A percentile compares a stretch with the other conserved stretches of the same genome.
Evolutionary conservation across 1,140 invertebrate genomes (phyloP).

Genomic region (Leptopilina clavipes): DNA sequence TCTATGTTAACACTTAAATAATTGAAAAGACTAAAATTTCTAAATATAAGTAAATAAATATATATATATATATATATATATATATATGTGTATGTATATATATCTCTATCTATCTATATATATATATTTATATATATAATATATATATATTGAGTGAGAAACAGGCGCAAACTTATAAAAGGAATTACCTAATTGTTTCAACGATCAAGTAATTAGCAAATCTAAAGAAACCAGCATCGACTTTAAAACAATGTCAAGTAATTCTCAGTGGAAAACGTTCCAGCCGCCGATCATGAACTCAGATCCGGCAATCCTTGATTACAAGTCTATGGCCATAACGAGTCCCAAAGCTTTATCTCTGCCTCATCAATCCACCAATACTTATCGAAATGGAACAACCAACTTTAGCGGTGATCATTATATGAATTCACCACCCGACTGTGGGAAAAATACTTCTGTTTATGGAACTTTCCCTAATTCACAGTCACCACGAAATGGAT

Average conservation of each 20-base stretch:
- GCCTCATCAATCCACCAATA: constrained; percentile 65
- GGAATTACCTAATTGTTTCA: constrained; percentile 60
- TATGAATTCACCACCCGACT: constrained; percentile 68
- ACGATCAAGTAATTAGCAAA: constrained; percentile 52
- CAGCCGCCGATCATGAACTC: constrained; percentile 87
- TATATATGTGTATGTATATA: background rate
- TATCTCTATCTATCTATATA: background rate
- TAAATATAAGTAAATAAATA: constrained; percentile 69
- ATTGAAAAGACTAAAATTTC: constrained; percentile 74
- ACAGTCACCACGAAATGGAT: constrained; percentile 70
- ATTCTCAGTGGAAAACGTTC: constrained; percentile 95
- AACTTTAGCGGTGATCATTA: constrained; percentile 71
- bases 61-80: constrained; percentile 2
- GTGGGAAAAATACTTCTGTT: constrained; percentile 67
- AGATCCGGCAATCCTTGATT: constrained; percentile 84
- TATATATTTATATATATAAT: too few species aligned
- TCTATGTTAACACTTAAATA: constrained; percentile 76
- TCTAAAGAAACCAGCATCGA: constrained; percentile 54
- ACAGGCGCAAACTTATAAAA: constrained; percentile 52
- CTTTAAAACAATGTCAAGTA: constrained; percentile 82
- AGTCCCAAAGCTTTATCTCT: constrained; percentile 67
- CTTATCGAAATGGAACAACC: constrained; percentile 73
- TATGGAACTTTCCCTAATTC: constrained; percentile 62
- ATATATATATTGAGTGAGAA: constrained; percentile 44
- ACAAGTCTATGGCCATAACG: constrained; percentile 79